A percentile compares a stretch with the other conserved stretches of the same genome.
phyloP scores from a whole-genome alignment of 2,888 invertebrate species.

The Loripinus fragilis region DNA sequence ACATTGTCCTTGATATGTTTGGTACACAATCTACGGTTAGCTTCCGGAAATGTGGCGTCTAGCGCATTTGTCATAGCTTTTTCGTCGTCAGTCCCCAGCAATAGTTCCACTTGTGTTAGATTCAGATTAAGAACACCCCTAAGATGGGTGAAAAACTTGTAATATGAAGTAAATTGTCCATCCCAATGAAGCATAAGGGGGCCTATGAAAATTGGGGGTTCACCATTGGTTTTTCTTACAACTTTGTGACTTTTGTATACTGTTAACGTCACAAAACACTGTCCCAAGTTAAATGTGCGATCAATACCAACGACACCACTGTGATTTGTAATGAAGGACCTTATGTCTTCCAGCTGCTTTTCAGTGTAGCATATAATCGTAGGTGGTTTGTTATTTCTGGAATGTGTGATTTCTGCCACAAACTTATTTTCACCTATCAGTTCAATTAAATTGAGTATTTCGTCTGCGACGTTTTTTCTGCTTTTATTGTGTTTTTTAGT shows the following conservation, averaged over 20 bases:
- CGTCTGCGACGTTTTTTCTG: neutral
- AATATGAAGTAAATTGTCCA: neutral
- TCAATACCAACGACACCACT: neutral
- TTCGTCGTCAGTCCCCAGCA: neutral
- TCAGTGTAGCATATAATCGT: neutral
- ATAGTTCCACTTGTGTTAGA: neutral
- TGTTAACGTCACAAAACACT: neutral
- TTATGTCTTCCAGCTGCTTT: neutral
- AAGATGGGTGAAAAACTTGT: neutral
- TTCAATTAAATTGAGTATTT: neutral
- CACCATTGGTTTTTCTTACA: neutral
- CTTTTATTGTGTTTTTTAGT: neutral
- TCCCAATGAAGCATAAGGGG: neutral
- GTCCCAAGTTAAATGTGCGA: neutral
- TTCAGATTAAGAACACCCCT: neutral
- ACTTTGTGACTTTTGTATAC: slow-evolving; percentile 8
- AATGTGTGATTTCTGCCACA: neutral
- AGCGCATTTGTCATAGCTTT: slow-evolving; percentile 27
- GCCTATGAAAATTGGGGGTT: neutral
- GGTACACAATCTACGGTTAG: slow-evolving; percentile 12
- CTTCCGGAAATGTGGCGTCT: slow-evolving; percentile 15
- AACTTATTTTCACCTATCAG: neutral
- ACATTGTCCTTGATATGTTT: slow-evolving; percentile 20
- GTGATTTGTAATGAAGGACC: neutral
- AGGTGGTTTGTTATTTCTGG: neutral